Conservation (phyloP, 2,113 vertebrate genomes). For the Formicarius rufipectus region DNA sequence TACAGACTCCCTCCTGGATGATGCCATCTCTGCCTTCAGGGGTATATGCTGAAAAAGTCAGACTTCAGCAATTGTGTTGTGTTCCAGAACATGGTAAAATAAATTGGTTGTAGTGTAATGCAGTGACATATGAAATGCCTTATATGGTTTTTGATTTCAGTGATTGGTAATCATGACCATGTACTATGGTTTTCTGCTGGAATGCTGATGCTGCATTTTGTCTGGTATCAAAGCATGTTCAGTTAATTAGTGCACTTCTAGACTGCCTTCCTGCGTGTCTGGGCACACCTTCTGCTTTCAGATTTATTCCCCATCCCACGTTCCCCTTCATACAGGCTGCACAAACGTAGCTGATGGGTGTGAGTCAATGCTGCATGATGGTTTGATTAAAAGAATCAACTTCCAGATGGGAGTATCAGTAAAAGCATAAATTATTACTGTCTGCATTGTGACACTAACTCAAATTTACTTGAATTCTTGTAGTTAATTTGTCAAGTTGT, state of each 20-base stretch:
- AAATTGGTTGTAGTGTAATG: neutral
- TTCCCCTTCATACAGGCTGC: neutral
- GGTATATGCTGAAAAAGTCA: neutral
- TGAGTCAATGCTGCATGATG: neutral
- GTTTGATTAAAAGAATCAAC: neutral
- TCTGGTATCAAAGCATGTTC: neutral
- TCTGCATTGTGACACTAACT: neutral
- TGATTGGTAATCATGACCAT: neutral
- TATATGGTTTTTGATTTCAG: neutral
- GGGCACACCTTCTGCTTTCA: neutral
- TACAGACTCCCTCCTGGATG: neutral
- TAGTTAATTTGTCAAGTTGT: neutral
- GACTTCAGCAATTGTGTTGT: neutral
- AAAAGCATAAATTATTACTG: neutral
- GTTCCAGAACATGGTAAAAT: neutral
- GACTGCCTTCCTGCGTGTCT: neutral
- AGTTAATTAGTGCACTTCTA: neutral
- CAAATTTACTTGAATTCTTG: neutral
- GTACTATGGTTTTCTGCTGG: neutral
- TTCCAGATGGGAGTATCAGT: neutral
- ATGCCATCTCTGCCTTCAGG: neutral
- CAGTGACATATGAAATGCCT: rapidly evolving
- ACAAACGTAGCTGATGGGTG: neutral
- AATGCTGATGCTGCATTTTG: neutral
- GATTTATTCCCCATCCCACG: neutral